Evolutionary conservation across 1,140 invertebrate genomes (phyloP), one percentile per base, ranked within the genome.

Genomic region (Carposina sasakii): DNA sequence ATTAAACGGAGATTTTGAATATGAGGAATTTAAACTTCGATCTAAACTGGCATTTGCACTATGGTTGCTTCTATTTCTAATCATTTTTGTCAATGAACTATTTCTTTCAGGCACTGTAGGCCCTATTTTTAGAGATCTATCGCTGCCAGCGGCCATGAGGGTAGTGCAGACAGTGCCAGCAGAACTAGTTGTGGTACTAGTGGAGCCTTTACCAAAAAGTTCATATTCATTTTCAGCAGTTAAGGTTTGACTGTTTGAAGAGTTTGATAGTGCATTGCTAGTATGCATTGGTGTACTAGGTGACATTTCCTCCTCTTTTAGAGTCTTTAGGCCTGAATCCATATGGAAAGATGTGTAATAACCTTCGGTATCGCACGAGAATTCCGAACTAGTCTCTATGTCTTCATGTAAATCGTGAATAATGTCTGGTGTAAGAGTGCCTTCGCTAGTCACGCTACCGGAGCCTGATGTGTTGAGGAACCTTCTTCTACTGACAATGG

Each of bases 291-390:
- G 89, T 3, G 89, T 90, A 40, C 88, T 82, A 0, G 89, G 89
- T 17, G 83, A 71, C 26, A 83, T 52, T 70, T 94, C 93, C 79
- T 95, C 93, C 75, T 94, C 93, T 71, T 92, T 91, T 12, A 93
- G 76, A 0, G 92, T 94, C 74, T 96, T 95, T 33, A 98, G 76
- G 1, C 96, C 97, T 46, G 95, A 97, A 77, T 98, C 97, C 87
- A 96, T 92, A 73, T 98, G 96, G 86, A 98, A 98, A 9, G 96
- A 98, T 0, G 97, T 98, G 76, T 98, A 98, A 76, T 98, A 98
- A 9, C 97, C 96, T 81, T 98, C 97, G 10, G 96, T 97, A 72
- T 98, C 97, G 66, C 96, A 96, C 3, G 96, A 97, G 79, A 97
- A 98, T 34, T 96, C 94, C 0, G 96, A 97, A 64, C 93, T 95